Percentiles rank a stretch among this genome's conserved stretches.
These are phyloP conservation scores for Stictonetta naevosa DNA, from an alignment of 2,113 vertebrate genomes.

Conservation along the genomic window DNA sequence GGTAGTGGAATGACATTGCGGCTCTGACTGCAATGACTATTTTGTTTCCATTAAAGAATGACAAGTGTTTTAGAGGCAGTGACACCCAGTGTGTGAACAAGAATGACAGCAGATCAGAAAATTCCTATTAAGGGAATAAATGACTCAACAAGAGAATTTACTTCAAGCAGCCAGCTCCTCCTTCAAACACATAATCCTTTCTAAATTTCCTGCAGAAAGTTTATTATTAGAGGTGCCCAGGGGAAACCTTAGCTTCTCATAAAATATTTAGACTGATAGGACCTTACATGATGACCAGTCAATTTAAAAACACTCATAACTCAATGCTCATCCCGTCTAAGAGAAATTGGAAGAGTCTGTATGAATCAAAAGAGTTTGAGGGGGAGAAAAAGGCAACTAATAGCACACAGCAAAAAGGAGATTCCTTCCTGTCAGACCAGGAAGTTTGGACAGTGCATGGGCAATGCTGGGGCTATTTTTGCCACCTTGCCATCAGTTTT, in stretches of 20 bases:
- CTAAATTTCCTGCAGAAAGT: conserved; percentile 75
- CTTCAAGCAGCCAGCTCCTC: conserved; percentile 69
- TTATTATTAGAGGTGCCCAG: conserved; percentile 68
- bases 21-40: conserved; percentile 83
- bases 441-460: background rate
- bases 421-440: background rate
- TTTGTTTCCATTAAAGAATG: conserved; percentile 91
- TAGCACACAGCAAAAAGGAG: background rate
- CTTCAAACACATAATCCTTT: conserved; percentile 69
- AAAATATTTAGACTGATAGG: conserved; percentile 68
- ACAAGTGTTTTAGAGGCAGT: conserved; percentile 85
- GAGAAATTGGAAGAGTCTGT: background rate
- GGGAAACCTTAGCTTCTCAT: conserved; percentile 63
- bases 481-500: background rate
- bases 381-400: background rate
- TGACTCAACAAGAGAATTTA: conserved; percentile 78
- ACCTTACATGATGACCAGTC: conserved; percentile 49
- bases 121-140: conserved; percentile 88
- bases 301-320: conserved; percentile 73
- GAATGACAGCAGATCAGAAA: conserved; percentile 85
- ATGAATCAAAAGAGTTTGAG: background rate
- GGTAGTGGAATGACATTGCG: conserved; percentile 85
- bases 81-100: conserved; percentile 82
- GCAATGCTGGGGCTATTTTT: background rate
- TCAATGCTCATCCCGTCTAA: background rate